phyloP scores from a whole-genome alignment of 2,113 vertebrate species.

The Ameiurus melas region DNA sequence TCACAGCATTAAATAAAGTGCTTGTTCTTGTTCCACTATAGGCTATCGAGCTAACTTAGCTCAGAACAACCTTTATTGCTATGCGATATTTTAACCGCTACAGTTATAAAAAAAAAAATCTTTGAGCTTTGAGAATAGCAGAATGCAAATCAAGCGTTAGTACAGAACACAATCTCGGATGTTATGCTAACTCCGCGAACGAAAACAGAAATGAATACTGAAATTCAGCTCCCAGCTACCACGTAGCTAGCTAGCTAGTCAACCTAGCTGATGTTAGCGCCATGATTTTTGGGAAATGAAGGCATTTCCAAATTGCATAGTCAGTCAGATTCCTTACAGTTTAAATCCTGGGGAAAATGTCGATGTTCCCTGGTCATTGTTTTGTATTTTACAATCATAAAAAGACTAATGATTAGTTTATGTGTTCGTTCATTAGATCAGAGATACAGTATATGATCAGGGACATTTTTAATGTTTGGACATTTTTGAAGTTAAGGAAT shows the following conservation, averaged over 20 bases:
- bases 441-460: background rate
- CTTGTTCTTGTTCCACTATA: background rate
- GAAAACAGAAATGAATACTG: background rate
- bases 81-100: too few relatives aligned
- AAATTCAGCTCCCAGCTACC: background rate
- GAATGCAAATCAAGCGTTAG: background rate
- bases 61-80: background rate
- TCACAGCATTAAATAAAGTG: background rate
- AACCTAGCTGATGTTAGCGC: background rate
- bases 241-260: background rate
- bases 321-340: background rate
- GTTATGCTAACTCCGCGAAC: background rate
- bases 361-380: background rate
- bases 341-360: background rate
- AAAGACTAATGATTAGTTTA: background rate
- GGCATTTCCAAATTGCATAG: background rate
- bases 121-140: background rate
- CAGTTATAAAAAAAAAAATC: background rate
- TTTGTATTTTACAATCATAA: background rate
- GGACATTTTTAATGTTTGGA: background rate
- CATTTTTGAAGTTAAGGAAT: too few relatives aligned
- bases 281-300: background rate
- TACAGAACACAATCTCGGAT: background rate
- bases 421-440: background rate
- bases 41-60: background rate